A percentile compares a stretch with the other conserved stretches of the same genome.
Evolutionary conservation across 1,140 invertebrate genomes (phyloP).

Genomic region (Aplysia californica): DNA sequence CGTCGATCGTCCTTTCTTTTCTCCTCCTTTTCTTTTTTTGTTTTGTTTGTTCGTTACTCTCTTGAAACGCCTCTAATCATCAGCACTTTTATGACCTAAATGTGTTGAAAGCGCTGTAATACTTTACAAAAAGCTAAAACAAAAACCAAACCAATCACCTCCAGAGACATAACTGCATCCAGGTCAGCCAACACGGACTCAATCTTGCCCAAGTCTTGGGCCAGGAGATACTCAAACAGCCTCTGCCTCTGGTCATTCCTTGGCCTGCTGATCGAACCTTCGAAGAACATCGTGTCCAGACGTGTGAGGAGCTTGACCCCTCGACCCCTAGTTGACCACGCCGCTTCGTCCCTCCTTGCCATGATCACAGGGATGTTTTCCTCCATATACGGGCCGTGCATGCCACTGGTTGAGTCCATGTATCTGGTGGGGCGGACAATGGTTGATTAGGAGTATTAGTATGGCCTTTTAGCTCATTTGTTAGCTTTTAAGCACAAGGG

Average conservation of each 20-base stretch:
- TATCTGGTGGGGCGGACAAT: too few species aligned
- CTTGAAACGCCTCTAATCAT: too few species aligned
- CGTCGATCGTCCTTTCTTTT: too few species aligned
- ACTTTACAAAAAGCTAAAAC: too few species aligned
- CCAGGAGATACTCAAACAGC: conserved; percentile 36
- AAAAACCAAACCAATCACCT: too few species aligned
- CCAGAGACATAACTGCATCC: conserved; percentile 20
- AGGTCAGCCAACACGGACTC: conserved; percentile 16
- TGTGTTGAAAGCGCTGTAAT: too few species aligned
- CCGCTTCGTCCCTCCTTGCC: conserved; percentile 39
- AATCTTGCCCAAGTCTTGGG: conserved; percentile 28
- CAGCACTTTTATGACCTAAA: too few species aligned
- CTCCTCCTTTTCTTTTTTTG: too few species aligned
- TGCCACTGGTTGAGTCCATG: conserved; percentile 44
- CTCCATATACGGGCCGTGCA: conserved; percentile 50
- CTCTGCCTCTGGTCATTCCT: conserved; percentile 31
- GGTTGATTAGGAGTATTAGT: too few species aligned
- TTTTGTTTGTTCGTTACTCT: too few species aligned
- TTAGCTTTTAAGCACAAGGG: too few species aligned
- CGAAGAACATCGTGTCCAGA: conserved; percentile 48
- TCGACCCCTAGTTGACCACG: conserved; percentile 32
- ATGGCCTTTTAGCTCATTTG: too few species aligned
- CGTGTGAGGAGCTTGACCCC: conserved; percentile 41
- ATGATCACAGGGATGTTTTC: conserved; percentile 46
- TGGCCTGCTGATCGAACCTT: conserved; percentile 38